Evolutionary conservation across 1,140 invertebrate genomes (phyloP), one percentile per base, ranked within the genome.

Genomic region (Brachionus paranguensis): DNA sequence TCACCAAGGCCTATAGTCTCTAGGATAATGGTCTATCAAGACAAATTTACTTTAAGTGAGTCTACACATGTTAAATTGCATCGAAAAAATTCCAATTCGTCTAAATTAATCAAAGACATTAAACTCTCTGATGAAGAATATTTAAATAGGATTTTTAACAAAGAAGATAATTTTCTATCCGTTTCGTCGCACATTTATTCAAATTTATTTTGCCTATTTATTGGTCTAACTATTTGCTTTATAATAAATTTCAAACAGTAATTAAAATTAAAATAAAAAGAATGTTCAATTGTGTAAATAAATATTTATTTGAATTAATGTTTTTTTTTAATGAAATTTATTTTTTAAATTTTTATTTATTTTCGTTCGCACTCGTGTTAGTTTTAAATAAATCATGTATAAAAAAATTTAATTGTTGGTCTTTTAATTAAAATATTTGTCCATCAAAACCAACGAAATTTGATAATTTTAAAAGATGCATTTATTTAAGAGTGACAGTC

Each of bases 41-140:
- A 74, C 33, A 74, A 45, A 74, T 47, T 50, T 74, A 74, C 45
- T 53, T 17, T 27, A 6, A 76, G 20, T 24, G 17, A 10, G 50
- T 50, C 43, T 10, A 76, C 20, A 10, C 43, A 76, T 50, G 10
- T 47, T 8, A 76, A 76, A 29, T 27, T 76, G 12, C 45, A 76
- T 12, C 43, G 72, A 76, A 76, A 76, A 50, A 76, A 76, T 76
- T 76, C 33, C 43, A 76, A 76, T 29, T 24, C 72, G 6, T 76
- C 72, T 37, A 76, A 76, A 76, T 50, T 76, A 76, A 6, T 76
- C 14, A 76, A 76, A 20, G 41, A 72, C 43, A 12, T 8, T 14
- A 76, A 76, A 76, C 1, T 50, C 2, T 76, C 72, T n/a, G 72
- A 76, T 50, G 72, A 76, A 50, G 41, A 76, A 14, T 76, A 76